Percentiles rank a stretch among this genome's conserved stretches.
phyloP scores from a whole-genome alignment of 2,888 invertebrate species.

The Catocala sponsa region DNA sequence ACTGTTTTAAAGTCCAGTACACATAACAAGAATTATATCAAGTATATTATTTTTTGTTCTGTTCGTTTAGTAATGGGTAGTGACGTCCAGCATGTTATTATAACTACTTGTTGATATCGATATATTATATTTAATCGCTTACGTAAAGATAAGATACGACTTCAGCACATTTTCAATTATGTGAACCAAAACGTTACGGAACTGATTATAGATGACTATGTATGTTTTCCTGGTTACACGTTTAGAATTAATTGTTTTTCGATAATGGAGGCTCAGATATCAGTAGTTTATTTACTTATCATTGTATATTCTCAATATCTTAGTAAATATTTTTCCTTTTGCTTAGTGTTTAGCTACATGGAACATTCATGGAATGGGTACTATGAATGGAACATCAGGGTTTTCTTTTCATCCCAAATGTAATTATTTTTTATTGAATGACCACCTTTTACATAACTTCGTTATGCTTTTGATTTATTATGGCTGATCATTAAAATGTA shows the following conservation, averaged over 20 bases:
- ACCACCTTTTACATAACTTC: neutral
- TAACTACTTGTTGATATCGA: slow-evolving; percentile 19
- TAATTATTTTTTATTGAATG: neutral
- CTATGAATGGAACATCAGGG: no score
- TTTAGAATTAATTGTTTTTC: neutral
- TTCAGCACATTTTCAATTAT: slow-evolving; percentile 6
- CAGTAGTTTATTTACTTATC: no score
- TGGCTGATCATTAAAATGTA: slow-evolving; percentile 42
- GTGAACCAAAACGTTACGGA: neutral
- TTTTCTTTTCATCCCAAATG: no score
- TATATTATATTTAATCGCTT: slow-evolving; percentile 10
- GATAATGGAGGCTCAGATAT: neutral
- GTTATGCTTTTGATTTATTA: slow-evolving; percentile 35
- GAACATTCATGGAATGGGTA: no score
- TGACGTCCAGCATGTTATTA: slow-evolving; percentile 4
- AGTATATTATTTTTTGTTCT: neutral
- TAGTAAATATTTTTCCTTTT: no score
- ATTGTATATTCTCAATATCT: no score
- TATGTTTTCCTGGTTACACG: no score
- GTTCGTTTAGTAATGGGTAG: neutral
- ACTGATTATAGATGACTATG: neutral
- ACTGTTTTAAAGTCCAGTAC: no score
- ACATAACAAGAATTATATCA: neutral
- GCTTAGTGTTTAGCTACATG: no score
- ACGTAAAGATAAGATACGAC: slow-evolving; percentile 10